Evolutionary conservation across 2,888 invertebrate species (phyloP).

Genomic region (Malthinus seriepunctatus): DNA sequence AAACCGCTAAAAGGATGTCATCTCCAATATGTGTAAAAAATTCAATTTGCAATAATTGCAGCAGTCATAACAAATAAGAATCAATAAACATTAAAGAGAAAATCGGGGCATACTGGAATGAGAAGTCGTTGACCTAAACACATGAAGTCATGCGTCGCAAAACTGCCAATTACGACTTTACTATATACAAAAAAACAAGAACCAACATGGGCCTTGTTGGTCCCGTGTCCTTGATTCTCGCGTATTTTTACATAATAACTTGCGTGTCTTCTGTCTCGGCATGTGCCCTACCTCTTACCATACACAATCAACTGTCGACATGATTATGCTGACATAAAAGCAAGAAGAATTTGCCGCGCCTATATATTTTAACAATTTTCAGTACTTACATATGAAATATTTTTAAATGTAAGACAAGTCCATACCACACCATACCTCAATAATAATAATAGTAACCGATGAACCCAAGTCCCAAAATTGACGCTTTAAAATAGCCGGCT

Average conservation of each 20-base stretch:
- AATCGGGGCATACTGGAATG: constrained; percentile 30
- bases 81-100: constrained; percentile 25
- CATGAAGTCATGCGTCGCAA: constrained; percentile 21
- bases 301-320: constrained; percentile 18
- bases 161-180: constrained; percentile 18
- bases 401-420: not conserved
- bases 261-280: constrained; percentile 17
- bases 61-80: constrained; percentile 20
- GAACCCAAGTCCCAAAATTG: no score
- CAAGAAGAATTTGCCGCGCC: constrained; percentile 39
- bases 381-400: not conserved
- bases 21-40: not conserved
- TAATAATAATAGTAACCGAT: no score
- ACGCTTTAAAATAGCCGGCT: no score
- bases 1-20: no score
- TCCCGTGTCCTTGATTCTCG: constrained; percentile 25
- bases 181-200: constrained; percentile 5
- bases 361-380: constrained; percentile 18
- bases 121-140: constrained; percentile 33
- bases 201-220: constrained; percentile 12
- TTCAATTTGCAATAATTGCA: not conserved
- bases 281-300: constrained; percentile 26
- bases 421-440: no score
- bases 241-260: constrained; percentile 23
- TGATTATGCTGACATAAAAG: constrained; percentile 25